Conservation (phyloP, 2,797 vertebrate species). For the Circus cinereus region DNA sequence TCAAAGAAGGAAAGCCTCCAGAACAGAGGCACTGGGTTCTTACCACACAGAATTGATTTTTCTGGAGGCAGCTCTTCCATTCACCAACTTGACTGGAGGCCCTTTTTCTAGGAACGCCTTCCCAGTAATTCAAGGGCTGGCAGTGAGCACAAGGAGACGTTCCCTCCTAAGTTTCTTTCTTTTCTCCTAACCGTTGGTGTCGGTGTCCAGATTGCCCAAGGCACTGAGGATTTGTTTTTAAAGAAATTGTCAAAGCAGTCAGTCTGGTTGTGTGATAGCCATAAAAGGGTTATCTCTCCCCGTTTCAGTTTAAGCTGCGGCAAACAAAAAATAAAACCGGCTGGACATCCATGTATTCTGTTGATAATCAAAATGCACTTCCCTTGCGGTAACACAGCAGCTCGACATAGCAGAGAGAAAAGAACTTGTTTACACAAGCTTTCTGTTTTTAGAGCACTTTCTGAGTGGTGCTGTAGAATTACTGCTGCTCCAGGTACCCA, state of each 20-base stretch:
- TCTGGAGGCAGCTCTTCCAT: conserved; percentile 45
- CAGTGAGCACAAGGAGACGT: neutral
- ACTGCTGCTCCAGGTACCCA: neutral
- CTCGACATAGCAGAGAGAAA: neutral
- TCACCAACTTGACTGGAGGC: conserved; percentile 35
- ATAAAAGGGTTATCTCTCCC: neutral
- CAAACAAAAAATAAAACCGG: neutral
- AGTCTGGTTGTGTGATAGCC: neutral
- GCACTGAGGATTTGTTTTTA: neutral
- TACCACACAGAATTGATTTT: conserved; percentile 52
- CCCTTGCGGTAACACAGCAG: neutral
- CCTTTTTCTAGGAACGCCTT: conserved; percentile 26
- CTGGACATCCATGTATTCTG: neutral
- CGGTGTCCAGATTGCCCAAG: conserved; percentile 16
- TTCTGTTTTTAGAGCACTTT: neutral
- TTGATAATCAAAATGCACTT: neutral
- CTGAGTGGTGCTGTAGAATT: neutral
- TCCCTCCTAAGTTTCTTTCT: conserved; percentile 12
- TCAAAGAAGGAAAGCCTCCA: conserved; percentile 42
- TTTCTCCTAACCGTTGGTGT: neutral
- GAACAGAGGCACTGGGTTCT: neutral
- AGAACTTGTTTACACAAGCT: neutral
- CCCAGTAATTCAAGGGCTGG: conserved; percentile 25
- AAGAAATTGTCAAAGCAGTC: neutral
- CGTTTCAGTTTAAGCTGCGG: neutral